Evolutionary conservation across 2,888 invertebrate species (phyloP), one percentile per base, ranked within the genome.

Genomic region (Drosophila limbata): DNA sequence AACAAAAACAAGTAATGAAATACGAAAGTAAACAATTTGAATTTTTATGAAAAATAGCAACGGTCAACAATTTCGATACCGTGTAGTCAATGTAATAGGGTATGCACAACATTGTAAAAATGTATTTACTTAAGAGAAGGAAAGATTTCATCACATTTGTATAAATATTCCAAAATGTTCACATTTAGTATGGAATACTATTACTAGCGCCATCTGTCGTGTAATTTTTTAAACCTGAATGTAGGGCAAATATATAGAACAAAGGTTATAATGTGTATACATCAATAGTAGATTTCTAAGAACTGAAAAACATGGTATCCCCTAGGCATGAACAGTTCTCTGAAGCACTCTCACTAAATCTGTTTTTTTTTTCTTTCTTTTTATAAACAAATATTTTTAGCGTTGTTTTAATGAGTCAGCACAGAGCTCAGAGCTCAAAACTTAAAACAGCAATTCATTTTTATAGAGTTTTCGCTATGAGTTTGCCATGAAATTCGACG

Each of bases 391-490:
- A 63, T 69, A 67, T 63, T 70, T 81, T 66, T 35, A 72, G 69
- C 64, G 67, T 42, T 79, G 48, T 81, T 81, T 79, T 73, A 81
- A 86, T 84, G 87, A 84, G 69, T 84, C 83, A 84, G 83, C 83
- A 81, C 66, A 61, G 13, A 11, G 35, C 61, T 60, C 59, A 60
- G 64, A 79, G 68, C 60, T 66, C 15, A 56, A 48, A 37, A 25
- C 51, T 35, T 10, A 45, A 13, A 33, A 60, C 60, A 61, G 51
- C 60, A 73, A 51, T 79, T 74, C 52, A 62, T 73, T 66, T 67
- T 73, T 67, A 60, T 76, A 63, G 56, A 65, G 71, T 45, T 84
- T 60, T 60, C 60, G 68, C 74, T 77, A 63, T 75, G 64, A 79
- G 83, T 68, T 84, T 79, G 77, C 15, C 69, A 39, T 57, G 77